A percentile compares a stretch with the other conserved stretches of the same genome.
Conservation (phyloP, 2,888 invertebrate genomes). For the Anthrax anthrax region DNA sequence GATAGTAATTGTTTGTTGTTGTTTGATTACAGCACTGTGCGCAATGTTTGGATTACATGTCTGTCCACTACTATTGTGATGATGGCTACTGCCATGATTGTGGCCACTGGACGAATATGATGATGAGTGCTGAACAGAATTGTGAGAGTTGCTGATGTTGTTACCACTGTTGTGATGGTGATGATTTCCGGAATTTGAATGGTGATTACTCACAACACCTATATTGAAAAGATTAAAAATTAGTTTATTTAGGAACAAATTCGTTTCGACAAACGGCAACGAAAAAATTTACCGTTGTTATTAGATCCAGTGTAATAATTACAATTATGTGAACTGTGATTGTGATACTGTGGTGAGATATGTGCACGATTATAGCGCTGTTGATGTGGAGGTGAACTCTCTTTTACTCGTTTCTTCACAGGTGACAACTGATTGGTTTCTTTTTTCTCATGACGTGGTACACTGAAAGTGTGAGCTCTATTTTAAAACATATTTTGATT, state of each 20-base stretch:
- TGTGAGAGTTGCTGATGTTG: constrained; percentile 12
- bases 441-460: constrained; percentile 53
- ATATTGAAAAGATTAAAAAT: constrained; percentile 6
- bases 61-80: constrained; percentile 21
- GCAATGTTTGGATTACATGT: constrained; percentile 9
- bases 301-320: constrained; percentile 20
- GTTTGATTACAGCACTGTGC: constrained; percentile 25
- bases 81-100: constrained; percentile 18
- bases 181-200: constrained; percentile 4
- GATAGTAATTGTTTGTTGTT: constrained; percentile 85
- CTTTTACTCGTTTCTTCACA: constrained; percentile 93
- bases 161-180: constrained; percentile 18
- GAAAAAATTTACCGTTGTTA: constrained; percentile 19
- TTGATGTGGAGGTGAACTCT: constrained; percentile 74
- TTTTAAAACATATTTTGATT: constrained; percentile 11
- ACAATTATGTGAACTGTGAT: constrained; percentile 29
- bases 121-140: constrained; percentile 14
- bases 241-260: constrained; percentile 7
- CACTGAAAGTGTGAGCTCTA: constrained; percentile 31
- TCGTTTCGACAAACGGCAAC: constrained; percentile 3
- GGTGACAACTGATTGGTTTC: constrained; percentile 84
- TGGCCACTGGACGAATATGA: constrained; percentile 11
- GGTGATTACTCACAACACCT: constrained; percentile 9
- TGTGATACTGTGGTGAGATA: constrained; percentile 33
- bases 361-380: constrained; percentile 34